Evolutionary conservation across 2,113 vertebrate genomes (phyloP).

Genomic region (Thomomys bottae): DNA sequence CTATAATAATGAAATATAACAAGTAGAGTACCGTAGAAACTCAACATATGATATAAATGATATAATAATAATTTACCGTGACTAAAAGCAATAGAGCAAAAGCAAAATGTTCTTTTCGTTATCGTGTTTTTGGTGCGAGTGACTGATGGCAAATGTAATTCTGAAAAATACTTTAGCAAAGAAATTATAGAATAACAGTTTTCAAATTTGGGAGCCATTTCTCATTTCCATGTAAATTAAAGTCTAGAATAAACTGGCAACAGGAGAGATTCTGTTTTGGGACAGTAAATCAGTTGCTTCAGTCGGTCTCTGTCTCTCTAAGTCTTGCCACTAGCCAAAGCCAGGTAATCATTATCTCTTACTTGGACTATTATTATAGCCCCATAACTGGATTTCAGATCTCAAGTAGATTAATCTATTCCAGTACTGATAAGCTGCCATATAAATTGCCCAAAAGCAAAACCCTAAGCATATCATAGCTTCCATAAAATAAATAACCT

Average conservation of each 20-base stretch:
- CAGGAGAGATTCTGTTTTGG: conserved; percentile 39
- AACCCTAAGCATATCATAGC: conserved; percentile 5
- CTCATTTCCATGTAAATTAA: conserved; percentile 63
- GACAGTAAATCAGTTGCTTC: conserved; percentile 46
- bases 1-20: neutral
- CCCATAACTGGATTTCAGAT: neutral
- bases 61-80: conserved; percentile 43
- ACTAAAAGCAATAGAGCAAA: conserved; percentile 1
- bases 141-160: conserved; percentile 62
- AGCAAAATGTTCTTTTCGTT: conserved; percentile 48
- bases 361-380: neutral
- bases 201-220: conserved; percentile 65
- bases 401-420: conserved; percentile 22
- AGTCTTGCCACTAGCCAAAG: conserved; percentile 24
- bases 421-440: neutral
- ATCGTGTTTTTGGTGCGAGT: conserved; percentile 40
- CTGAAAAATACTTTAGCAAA: conserved; percentile 35
- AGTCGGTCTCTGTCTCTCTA: conserved; percentile 32
- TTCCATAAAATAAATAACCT: conserved; percentile 38
- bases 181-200: conserved; percentile 59
- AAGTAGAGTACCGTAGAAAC: conserved; percentile 31
- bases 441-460: neutral
- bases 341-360: conserved; percentile 1
- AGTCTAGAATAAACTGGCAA: conserved; percentile 50
- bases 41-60: conserved; percentile 24